Evolutionary conservation across 2,113 vertebrate genomes (phyloP).

Genomic region (Syrmaticus mikado): DNA sequence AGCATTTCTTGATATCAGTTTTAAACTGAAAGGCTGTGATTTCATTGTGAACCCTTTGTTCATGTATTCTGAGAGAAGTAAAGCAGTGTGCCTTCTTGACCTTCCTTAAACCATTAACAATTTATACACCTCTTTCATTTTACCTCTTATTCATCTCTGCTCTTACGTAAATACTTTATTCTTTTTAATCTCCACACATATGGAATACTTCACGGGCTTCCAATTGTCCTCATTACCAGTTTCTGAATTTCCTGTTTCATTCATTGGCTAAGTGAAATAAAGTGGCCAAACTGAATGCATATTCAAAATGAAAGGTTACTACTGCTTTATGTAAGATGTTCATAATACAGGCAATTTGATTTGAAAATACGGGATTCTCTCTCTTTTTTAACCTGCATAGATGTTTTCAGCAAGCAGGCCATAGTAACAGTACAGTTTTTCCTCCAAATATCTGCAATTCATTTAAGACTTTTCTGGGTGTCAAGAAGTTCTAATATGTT

Average conservation of each 20-base stretch:
- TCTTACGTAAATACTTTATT: slow-evolving; percentile 47
- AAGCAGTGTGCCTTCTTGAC: neutral
- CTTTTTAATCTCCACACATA: slow-evolving; percentile 32
- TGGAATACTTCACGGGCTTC: neutral
- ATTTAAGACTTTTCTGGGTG: neutral
- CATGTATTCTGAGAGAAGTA: neutral
- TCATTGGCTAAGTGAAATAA: slow-evolving; percentile 4
- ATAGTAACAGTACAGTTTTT: neutral
- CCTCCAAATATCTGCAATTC: neutral
- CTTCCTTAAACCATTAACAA: slow-evolving; percentile 52
- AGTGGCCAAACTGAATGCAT: neutral
- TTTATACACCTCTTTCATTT: slow-evolving; percentile 53
- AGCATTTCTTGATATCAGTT: neutral
- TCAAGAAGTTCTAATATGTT: neutral
- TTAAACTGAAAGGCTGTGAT: slow-evolving; percentile 12
- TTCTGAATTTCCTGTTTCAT: neutral
- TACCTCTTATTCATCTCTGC: slow-evolving; percentile 30
- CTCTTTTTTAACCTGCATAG: neutral
- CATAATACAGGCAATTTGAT: neutral
- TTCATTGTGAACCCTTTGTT: slow-evolving; percentile 20
- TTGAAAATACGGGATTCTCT: neutral
- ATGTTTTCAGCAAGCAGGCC: neutral
- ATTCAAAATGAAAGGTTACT: neutral
- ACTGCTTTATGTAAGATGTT: neutral
- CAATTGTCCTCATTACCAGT: slow-evolving; percentile 18